Percentiles rank a stretch among this genome's conserved stretches.
phyloP scores from a whole-genome alignment of 2,888 invertebrate species.

The Ischnura elegans region DNA sequence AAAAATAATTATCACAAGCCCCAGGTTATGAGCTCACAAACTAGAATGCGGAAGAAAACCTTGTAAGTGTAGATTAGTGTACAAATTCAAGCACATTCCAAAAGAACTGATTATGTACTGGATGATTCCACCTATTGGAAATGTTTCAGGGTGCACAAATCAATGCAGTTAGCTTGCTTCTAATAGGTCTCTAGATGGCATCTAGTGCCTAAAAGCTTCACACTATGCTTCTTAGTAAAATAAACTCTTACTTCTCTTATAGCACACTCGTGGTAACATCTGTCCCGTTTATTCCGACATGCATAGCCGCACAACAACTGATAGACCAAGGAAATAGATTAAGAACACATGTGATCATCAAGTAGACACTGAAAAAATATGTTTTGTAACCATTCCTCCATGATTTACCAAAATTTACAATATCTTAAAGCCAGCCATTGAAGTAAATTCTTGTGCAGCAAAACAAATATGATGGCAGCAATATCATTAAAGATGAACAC shows the following conservation, averaged over 20 bases:
- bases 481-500: no score
- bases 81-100: conserved; percentile 59
- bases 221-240: conserved; percentile 6
- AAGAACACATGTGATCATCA: not conserved
- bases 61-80: not conserved
- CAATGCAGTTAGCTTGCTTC: conserved; percentile 37
- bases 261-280: conserved; percentile 89
- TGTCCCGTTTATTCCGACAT: conserved; percentile 82
- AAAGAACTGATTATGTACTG: conserved; percentile 21
- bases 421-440: no score
- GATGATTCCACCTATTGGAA: not conserved
- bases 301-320: conserved; percentile 64
- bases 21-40: not conserved
- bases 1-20: not conserved
- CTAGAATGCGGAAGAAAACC: not conserved
- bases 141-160: conserved; percentile 22
- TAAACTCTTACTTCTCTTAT: conserved; percentile 85
- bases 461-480: no score
- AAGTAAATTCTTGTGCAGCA: no score
- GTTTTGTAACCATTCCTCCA: no score
- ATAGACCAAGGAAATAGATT: conserved; percentile 59
- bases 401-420: no score
- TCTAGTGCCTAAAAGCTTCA: conserved; percentile 48
- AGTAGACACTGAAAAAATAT: no score
- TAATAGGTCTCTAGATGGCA: conserved; percentile 29